Percentiles rank a stretch among this genome's conserved stretches.
phyloP scores from a whole-genome alignment of 2,888 invertebrate species.

The Troides aeacus region DNA sequence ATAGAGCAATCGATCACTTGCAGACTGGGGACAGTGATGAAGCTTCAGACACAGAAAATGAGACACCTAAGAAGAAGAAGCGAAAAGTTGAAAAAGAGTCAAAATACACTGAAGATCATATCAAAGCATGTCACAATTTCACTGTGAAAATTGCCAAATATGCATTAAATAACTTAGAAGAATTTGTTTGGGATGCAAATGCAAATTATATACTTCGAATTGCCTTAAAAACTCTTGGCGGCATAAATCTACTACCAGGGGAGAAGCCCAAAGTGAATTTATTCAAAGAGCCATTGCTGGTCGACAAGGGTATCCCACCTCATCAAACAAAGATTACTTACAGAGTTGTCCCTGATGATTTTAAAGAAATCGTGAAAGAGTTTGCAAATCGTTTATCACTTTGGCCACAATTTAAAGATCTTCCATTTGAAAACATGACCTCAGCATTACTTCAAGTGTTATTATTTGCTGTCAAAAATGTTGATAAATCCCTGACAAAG shows the following conservation, averaged over 20 bases:
- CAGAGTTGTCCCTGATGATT: constrained; percentile 79
- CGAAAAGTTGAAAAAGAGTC: constrained; percentile 46
- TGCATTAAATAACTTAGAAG: constrained; percentile 90
- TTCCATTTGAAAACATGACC: constrained; percentile 84
- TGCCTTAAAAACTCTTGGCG: constrained; percentile 84
- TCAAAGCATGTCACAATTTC: constrained; percentile 81
- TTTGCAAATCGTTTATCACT: constrained; percentile 81
- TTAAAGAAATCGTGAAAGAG: constrained; percentile 81
- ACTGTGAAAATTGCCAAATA: constrained; percentile 87
- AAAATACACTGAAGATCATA: constrained; percentile 69
- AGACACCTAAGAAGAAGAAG: constrained; percentile 53
- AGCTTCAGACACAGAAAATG: constrained; percentile 41
- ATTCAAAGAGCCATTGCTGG: constrained; percentile 50
- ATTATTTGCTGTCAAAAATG: constrained; percentile 80
- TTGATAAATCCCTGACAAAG: constrained; percentile 78
- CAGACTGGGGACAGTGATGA: constrained; percentile 39
- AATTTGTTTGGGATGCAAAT: constrained; percentile 88
- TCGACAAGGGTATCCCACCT: constrained; percentile 60
- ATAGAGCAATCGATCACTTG: constrained; percentile 69
- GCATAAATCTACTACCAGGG: constrained; percentile 79
- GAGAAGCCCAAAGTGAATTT: constrained; percentile 68
- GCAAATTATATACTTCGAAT: constrained; percentile 89
- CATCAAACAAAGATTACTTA: constrained; percentile 66
- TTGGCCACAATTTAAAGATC: constrained; percentile 89
- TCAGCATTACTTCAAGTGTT: constrained; percentile 86